Base-by-base conservation (phyloP, 2,113 vertebrate genomes). In the Microtus ochrogaster region DNA sequence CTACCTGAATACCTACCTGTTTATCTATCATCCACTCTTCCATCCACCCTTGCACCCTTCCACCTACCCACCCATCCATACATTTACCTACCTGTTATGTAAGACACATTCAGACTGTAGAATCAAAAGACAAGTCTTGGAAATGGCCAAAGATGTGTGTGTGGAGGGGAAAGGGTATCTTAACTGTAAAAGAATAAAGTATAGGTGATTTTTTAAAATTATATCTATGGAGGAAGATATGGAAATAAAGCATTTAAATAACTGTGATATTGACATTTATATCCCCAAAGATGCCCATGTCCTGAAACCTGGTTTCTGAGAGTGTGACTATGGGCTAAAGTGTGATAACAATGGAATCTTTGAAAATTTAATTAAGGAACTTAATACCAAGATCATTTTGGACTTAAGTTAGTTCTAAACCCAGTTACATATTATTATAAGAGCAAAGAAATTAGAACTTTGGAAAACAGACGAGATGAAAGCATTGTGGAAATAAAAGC, bases 321-420 rank as follows among this genome's bases (percentile, higher is more conserved):
- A 73, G 3, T 92, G 7, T 89, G 28, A 89, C 41, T 96, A 28
- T 19, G n/a, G 49, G 2, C 49, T 92, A 49, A 89, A 55, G 47
- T 36, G 6, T 94, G 65, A 91, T 91, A 89, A 52, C 41, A 55
- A 73, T 65, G 83, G 6, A 5, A 55, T 88, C 82, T 91, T 91
- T 88, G 61, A n/a, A 91, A 55, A n/a, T 85, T n/a, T 47, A 93
- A 74, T 94, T 88, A 94, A 91, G 13, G 39, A 68, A 79, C 82
- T 91, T 68, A 49, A 93, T 28, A 55, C 65, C 36, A 77, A 90
- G 24, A 77, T 93, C 22, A 89, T 91, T 89, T 76, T 52, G 28
- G 39, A 79, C 36, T 89, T 97, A 78, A 13, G 13, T 36, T 95
- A 26, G 36, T 41, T 58, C 19, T 95, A 79, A 79, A 61, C 89